Base-by-base conservation (phyloP, 2,888 invertebrate species). In the Synanthedon myopaeformis region DNA sequence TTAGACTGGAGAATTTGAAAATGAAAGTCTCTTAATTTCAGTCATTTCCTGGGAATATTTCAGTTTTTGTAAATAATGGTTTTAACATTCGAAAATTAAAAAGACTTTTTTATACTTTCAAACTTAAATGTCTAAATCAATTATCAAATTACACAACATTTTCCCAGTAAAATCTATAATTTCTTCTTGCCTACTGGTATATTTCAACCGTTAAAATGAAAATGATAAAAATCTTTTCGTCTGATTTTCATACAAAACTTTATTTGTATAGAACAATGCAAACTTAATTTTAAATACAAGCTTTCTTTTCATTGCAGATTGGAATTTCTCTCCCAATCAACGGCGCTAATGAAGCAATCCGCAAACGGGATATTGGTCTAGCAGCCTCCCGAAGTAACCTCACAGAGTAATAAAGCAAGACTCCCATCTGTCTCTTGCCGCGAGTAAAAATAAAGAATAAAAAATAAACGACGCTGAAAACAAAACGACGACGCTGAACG, bases 291-390 rank as follows among this genome's bases (percentile, higher is more conserved):
- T 64, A 66, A 70, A 63, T 57, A 60, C 52, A 59, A n/a, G 53
- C 41, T 78, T 78, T 81, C 65, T 72, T 74, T 75, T 82, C 71
- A 78, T 82, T 81, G 57, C 81, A 82, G 81, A 71, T 77, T 69
- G 76, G 71, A 76, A 74, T 70, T 66, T 74, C 74, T 73, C 76
- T 71, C 64, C 69, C 74, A 81, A 79, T 82, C 79, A 74, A 69
- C 72, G 74, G 63, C 70, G 68, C 79, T 87, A 84, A 85, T 86
- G 84, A 85, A 83, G 81, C 84, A 84, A 84, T 86, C 83, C 81
- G 67, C 76, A 73, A 71, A 65, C 79, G 77, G 85, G 82, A 85
- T 84, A 86, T 85, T 85, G 79, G 66, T 82, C 74, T 79, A 80
- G 81, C 74, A 72, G 70, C 73, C 72, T 71, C 75, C 79, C 69